Percentiles rank a stretch among this genome's conserved stretches.
phyloP scores from a whole-genome alignment of 2,888 invertebrate species.

The Lasiommata megera region DNA sequence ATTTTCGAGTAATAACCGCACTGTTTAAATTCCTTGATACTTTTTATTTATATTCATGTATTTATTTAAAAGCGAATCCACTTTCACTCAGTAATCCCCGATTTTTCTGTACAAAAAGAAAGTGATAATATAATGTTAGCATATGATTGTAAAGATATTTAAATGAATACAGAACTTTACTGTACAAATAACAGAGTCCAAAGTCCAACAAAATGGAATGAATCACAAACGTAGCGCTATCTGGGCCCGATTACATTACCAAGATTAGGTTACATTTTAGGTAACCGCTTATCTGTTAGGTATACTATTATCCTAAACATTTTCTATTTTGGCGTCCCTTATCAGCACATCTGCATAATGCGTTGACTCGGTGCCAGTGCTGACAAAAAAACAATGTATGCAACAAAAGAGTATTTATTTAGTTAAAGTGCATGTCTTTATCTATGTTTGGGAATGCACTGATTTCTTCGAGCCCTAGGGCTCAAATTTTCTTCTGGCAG shows the following conservation, averaged over 20 bases:
- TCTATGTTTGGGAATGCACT: too few relatives aligned
- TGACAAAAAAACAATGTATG: conserved; percentile 9
- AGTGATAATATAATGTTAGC: not conserved
- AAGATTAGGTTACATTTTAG: conserved; percentile 39
- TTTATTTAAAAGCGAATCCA: too few relatives aligned
- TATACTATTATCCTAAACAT: conserved; percentile 31
- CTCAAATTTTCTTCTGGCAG: too few relatives aligned
- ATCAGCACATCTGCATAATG: conserved; percentile 26
- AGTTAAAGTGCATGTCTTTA: not conserved
- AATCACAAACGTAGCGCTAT: conserved; percentile 31
- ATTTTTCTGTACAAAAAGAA: conserved; percentile 2
- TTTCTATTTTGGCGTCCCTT: conserved; percentile 29
- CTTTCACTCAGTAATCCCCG: not conserved
- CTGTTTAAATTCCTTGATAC: not conserved
- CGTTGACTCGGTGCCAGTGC: conserved; percentile 7
- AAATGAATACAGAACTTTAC: not conserved
- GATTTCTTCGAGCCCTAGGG: too few relatives aligned
- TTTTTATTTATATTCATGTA: not conserved
- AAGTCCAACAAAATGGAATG: conserved; percentile 1
- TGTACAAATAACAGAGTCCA: conserved; percentile 1
- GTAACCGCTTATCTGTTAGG: conserved; percentile 37
- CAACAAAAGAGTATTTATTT: not conserved
- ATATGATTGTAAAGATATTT: not conserved
- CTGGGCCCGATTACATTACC: conserved; percentile 43
- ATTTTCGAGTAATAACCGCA: not conserved